Conservation (phyloP, 2,888 invertebrate species). For the Oligia latruncula region DNA sequence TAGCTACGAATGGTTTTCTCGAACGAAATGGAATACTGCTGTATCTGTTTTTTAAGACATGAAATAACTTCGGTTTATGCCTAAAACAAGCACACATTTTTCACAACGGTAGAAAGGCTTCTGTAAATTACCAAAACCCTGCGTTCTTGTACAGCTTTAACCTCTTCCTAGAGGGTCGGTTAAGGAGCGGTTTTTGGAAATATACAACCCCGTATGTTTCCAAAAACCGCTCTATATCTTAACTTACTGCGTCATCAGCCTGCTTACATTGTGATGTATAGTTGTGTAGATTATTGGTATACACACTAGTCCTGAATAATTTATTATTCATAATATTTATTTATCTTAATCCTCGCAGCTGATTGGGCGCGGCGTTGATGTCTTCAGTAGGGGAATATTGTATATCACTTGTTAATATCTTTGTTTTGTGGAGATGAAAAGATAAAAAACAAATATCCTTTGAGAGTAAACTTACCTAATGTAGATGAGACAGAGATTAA, state of each 20-base stretch:
- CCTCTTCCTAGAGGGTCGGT: background rate
- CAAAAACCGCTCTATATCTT: slow-evolving; percentile 65
- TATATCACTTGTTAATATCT: background rate
- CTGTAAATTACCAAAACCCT: background rate
- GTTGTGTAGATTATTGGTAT: slow-evolving; percentile 23
- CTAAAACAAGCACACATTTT: background rate
- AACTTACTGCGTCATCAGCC: slow-evolving; percentile 72
- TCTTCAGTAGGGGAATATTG: slow-evolving; percentile 6
- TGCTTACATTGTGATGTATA: slow-evolving; percentile 47
- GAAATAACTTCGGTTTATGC: background rate
- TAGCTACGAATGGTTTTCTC: background rate
- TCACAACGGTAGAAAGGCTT: background rate
- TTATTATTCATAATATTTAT: slow-evolving; percentile 32
- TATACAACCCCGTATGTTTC: slow-evolving; percentile 57
- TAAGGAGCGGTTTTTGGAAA: too few species aligned
- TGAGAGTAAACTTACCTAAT: too few species aligned
- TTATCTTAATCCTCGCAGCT: background rate
- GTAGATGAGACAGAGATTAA: too few species aligned
- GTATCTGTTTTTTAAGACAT: too few species aligned
- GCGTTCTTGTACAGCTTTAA: background rate
- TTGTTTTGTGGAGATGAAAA: background rate
- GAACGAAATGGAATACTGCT: background rate
- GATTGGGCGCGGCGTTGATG: slow-evolving; percentile 18
- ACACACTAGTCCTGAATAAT: slow-evolving; percentile 17
- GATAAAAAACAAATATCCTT: background rate